phyloP scores from a whole-genome alignment of 1,140 invertebrate species.

The Papilio helenus region DNA sequence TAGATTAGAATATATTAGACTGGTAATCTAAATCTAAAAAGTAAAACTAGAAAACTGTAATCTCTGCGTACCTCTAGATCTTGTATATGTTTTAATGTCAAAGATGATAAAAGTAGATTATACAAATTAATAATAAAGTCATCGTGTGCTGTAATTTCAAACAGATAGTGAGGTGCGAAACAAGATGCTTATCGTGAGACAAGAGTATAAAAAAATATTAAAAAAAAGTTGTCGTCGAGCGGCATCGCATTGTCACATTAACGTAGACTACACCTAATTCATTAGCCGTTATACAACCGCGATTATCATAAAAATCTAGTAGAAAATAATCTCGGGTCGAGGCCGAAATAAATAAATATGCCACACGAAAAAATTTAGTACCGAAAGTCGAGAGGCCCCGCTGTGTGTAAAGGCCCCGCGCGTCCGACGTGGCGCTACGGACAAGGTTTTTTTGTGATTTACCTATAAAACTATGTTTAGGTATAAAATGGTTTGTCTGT shows the following conservation, averaged over 20 bases:
- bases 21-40: no score
- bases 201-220: conserved; percentile 30
- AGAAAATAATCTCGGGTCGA: conserved; percentile 74
- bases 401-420: conserved; percentile 70
- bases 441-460: conserved; percentile 51
- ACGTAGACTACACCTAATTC: conserved; percentile 65
- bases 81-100: neutral
- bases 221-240: conserved; percentile 50
- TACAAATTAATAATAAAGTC: neutral
- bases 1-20: no score
- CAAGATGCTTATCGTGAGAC: conserved; percentile 47
- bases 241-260: conserved; percentile 63
- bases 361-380: conserved; percentile 76
- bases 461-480: conserved; percentile 45
- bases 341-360: conserved; percentile 75
- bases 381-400: conserved; percentile 62
- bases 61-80: no score
- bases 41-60: no score
- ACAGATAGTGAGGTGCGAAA: conserved; percentile 46
- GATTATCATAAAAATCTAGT: conserved; percentile 80
- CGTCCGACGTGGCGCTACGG: conserved; percentile 69
- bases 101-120: neutral
- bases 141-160: neutral
- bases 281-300: conserved; percentile 70
- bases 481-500: conserved; percentile 35